A percentile compares a stretch with the other conserved stretches of the same genome.
Conservation (phyloP, 2,113 vertebrate species). For the Thermophis baileyi region DNA sequence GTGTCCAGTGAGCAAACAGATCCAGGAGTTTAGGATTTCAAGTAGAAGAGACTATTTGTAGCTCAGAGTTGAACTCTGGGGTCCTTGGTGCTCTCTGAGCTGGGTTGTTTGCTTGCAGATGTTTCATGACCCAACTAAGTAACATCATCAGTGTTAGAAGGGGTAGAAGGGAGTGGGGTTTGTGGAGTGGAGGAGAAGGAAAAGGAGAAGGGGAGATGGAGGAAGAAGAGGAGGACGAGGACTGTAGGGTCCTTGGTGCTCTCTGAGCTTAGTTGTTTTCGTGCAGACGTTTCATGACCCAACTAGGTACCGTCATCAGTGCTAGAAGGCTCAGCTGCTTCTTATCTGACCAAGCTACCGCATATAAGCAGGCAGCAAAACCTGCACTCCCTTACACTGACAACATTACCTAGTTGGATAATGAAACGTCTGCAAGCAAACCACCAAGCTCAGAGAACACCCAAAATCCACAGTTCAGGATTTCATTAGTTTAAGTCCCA, state of each 20-base stretch:
- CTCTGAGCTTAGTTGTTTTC: not conserved
- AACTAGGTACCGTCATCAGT: not conserved
- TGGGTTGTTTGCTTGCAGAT: too few species aligned
- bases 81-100: too few species aligned
- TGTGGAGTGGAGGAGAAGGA: too few species aligned
- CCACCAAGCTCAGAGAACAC: too few species aligned
- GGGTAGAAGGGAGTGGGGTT: too few species aligned
- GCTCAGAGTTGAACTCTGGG: not conserved
- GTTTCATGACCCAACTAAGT: too few species aligned
- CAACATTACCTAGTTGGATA: not conserved
- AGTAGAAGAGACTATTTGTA: not conserved
- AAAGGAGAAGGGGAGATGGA: too few species aligned
- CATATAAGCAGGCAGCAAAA: not conserved
- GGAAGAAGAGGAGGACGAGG: too few species aligned
- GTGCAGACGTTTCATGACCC: not conserved
- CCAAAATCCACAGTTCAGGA: not conserved
- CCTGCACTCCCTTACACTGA: not conserved
- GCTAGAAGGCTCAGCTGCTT: not conserved
- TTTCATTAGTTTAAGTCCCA: not conserved
- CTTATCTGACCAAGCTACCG: not conserved
- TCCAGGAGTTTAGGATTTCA: not conserved
- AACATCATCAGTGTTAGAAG: too few species aligned
- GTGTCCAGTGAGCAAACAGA: not conserved
- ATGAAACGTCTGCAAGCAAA: too few species aligned
- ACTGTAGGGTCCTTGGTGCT: too few species aligned